phyloP scores from a whole-genome alignment of 2,797 vertebrate genomes.

The Amphiprion clarkii region DNA sequence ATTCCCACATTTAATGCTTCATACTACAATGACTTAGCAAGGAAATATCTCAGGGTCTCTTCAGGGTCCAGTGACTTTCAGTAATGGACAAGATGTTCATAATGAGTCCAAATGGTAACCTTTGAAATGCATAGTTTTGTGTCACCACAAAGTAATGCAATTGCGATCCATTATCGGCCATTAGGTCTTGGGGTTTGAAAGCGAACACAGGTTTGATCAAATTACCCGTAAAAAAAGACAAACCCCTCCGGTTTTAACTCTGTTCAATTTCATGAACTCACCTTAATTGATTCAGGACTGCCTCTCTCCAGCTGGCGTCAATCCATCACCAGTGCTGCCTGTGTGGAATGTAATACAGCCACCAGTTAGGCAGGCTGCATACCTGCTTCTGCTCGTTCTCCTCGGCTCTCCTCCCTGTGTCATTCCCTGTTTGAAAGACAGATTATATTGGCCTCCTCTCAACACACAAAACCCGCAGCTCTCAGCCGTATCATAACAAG shows the following conservation, averaged over 20 bases:
- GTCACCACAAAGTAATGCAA: constrained; percentile 46
- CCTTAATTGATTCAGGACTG: constrained; percentile 82
- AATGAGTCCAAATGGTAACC: constrained; percentile 35
- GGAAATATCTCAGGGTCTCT: constrained; percentile 21
- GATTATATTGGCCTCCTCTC: constrained; percentile 79
- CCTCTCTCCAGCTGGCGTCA: constrained; percentile 79
- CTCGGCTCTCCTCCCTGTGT: constrained; percentile 54
- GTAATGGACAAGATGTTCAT: constrained; percentile 34
- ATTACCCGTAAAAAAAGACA: constrained; percentile 55
- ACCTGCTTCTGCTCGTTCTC: constrained; percentile 58
- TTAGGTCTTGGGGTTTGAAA: constrained; percentile 45
- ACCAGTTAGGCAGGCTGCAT: constrained; percentile 61
- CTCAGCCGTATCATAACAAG: constrained; percentile 69
- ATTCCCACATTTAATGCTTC: constrained; percentile 31
- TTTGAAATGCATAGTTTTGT: constrained; percentile 48
- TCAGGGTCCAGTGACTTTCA: constrained; percentile 18
- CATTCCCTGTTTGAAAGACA: constrained; percentile 80
- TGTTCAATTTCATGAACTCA: constrained; percentile 80
- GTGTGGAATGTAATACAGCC: constrained; percentile 75
- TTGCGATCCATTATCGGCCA: constrained; percentile 60
- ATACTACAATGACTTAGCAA: constrained; percentile 27
- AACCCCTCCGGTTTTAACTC: constrained; percentile 59
- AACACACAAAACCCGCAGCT: constrained; percentile 60
- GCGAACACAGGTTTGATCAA: constrained; percentile 66
- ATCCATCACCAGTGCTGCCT: constrained; percentile 77